These are phyloP conservation scores for Anolis carolinensis DNA, from an alignment of 2,113 vertebrate genomes.

Conservation along the genomic window DNA sequence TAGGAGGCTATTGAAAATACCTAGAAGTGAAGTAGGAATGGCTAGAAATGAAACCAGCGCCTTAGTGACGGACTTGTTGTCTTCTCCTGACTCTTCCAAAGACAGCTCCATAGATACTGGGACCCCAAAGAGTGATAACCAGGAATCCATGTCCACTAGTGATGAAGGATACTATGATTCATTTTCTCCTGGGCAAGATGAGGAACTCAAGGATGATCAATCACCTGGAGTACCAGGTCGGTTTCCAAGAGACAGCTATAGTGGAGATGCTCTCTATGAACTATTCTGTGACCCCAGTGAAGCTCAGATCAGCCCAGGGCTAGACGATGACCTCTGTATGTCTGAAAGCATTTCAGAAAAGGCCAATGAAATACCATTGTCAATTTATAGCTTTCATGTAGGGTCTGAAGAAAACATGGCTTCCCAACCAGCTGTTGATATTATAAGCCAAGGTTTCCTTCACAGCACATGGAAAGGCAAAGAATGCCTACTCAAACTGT, in stretches of 20 bases:
- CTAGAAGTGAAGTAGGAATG: conserved; percentile 33
- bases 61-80: conserved; percentile 42
- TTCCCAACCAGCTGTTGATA: conserved; percentile 74
- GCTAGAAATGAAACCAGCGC: conserved; percentile 32
- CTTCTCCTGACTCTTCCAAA: conserved; percentile 68
- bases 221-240: conserved; percentile 63
- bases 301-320: conserved; percentile 67
- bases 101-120: conserved; percentile 73
- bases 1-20: conserved; percentile 47
- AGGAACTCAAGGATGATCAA: conserved; percentile 72
- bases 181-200: conserved; percentile 81
- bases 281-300: conserved; percentile 82
- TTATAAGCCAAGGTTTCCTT: conserved; percentile 80
- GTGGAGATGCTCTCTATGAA: conserved; percentile 87
- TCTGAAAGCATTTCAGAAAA: conserved; percentile 79
- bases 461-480: conserved; percentile 87
- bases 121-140: conserved; percentile 84
- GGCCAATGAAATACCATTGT: conserved; percentile 78
- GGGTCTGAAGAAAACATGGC: conserved; percentile 87
- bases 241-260: conserved; percentile 85
- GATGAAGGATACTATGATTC: conserved; percentile 90
- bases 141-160: conserved; percentile 82
- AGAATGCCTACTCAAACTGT: conserved; percentile 87
- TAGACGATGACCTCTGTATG: conserved; percentile 77
- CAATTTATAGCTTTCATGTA: conserved; percentile 86